Conservation (phyloP, 2,797 vertebrate species). For the Salmo trutta region DNA sequence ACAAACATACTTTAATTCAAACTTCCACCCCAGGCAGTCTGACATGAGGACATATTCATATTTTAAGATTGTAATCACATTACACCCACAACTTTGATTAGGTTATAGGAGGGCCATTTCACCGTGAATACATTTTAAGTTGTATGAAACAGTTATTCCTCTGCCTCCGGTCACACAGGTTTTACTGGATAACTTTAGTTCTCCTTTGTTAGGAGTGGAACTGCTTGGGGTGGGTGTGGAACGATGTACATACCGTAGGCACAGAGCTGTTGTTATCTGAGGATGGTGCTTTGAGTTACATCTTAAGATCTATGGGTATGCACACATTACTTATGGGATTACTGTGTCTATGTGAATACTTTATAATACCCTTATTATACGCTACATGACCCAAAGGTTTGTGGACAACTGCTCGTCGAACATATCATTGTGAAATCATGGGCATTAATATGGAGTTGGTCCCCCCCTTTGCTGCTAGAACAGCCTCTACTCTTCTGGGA, state of each 20-base stretch:
- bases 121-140: not conserved
- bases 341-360: not conserved
- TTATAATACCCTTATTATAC: not conserved
- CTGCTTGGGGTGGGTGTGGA: conserved; percentile 6
- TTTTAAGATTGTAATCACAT: not conserved
- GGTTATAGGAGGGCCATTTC: not conserved
- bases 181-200: not conserved
- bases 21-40: not conserved
- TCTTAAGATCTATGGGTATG: not conserved
- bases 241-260: not conserved
- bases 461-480: too few species aligned
- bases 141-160: not conserved
- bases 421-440: too few species aligned
- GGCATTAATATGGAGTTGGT: too few species aligned
- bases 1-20: too few species aligned
- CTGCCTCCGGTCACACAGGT: not conserved
- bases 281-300: conserved; percentile 1
- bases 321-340: not conserved
- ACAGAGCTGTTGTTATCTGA: not conserved
- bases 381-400: too few species aligned
- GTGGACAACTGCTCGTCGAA: too few species aligned
- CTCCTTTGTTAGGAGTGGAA: not conserved
- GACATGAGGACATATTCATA: not conserved
- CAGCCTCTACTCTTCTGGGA: too few species aligned
- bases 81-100: not conserved